Conservation (phyloP, 2,113 vertebrate species). For the Herpetotheres cachinnans region DNA sequence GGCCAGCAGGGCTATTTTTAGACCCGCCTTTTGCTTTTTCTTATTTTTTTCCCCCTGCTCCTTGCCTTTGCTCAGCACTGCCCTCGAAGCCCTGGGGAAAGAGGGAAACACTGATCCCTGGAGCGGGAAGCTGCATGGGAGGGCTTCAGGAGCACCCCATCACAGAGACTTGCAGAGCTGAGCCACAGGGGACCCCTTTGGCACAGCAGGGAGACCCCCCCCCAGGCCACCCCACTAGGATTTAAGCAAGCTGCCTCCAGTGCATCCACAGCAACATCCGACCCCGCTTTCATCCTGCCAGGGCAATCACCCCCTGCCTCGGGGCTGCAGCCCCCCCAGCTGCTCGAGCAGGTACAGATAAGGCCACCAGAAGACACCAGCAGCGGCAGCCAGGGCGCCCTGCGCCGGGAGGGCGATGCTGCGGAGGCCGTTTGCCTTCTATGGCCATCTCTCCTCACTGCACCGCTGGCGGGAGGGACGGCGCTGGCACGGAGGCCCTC, state of each 20-base stretch:
- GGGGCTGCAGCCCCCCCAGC: fast-evolving
- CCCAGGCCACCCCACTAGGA: fast-evolving
- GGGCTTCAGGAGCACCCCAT: not conserved
- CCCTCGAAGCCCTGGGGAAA: not conserved
- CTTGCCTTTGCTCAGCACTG: not conserved
- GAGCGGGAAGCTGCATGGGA: not conserved
- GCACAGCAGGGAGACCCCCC: not conserved
- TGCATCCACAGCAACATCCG: fast-evolving
- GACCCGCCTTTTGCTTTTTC: not conserved
- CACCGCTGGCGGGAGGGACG: not conserved
- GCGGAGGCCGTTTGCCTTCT: not conserved
- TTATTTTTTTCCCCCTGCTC: not conserved
- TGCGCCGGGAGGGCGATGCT: fast-evolving
- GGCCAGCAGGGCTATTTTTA: constrained; percentile 15
- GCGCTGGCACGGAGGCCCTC: not conserved
- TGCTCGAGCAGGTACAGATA: not conserved
- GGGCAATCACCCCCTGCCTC: fast-evolving
- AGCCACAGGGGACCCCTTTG: not conserved
- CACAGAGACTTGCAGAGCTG: fast-evolving
- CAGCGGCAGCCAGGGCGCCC: fast-evolving
- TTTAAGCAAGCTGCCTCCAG: no score
- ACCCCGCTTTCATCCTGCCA: fast-evolving
- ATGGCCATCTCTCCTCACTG: not conserved
- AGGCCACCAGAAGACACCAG: fast-evolving
- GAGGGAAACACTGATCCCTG: not conserved